Evolutionary conservation across 1,140 invertebrate species (phyloP), one percentile per base, ranked within the genome.

Genomic region (Pemphigus obesinymphae): DNA sequence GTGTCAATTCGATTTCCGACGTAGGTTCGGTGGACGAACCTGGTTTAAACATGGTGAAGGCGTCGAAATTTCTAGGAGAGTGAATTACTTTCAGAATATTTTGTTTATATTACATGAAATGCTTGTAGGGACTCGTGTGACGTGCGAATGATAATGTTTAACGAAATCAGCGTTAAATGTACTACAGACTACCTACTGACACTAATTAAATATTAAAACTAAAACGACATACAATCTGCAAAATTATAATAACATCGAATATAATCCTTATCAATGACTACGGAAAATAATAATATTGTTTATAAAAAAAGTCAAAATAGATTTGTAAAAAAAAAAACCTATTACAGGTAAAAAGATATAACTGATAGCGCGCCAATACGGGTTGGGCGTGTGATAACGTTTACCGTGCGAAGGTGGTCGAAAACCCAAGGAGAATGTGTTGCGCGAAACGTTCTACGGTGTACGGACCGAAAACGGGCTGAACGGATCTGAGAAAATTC

Each of bases 1-100:
- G 78, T 13, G 86, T 84, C 23, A 86, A 55, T 83, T 86, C 86
- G 13, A 86, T 83, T 40, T 85, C 84, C 43, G 84, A 84, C 43
- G 86, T 85, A 2, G 85, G 85, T 45, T 85, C 83, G 29, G 83
- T 84, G 29, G 84, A 85, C 26, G 86, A 85, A 80, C 86, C 86
- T 2, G 86, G 86, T 43, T 83, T 82, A 80, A 86, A 86, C 84
- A 85, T 85, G 3, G 68, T 20, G 0, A 17, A 23, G 23, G 2
- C 26, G 3, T 37, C 43, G 43, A 45, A n/a, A n/a, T n/a, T n/a
- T n/a, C n/a, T n/a, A n/a, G n/a, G n/a, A n/a, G n/a, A n/a, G n/a
- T n/a, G n/a, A n/a, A n/a, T n/a, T n/a, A n/a, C n/a, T n/a, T n/a
- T n/a, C n/a, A n/a, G n/a, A n/a, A n/a, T n/a, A n/a, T n/a, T n/a